Conservation (phyloP, 2,888 invertebrate genomes). For the Koerneria pararmatus region DNA sequence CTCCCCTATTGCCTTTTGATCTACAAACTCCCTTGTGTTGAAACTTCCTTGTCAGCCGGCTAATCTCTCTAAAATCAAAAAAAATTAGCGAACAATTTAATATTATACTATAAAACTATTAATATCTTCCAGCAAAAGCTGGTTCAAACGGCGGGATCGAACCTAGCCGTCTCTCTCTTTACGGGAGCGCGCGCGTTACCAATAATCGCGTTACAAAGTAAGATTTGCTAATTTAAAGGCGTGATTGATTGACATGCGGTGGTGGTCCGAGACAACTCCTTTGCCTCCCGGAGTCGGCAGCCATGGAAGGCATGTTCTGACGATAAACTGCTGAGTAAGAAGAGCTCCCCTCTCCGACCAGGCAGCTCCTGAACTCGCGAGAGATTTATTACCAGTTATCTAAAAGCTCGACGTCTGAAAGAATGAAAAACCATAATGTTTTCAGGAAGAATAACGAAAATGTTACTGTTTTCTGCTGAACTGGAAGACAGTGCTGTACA, state of each 20-base stretch:
- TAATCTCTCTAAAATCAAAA: no score
- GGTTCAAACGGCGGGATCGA: no score
- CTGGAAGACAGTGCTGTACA: background rate
- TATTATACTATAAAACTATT: no score
- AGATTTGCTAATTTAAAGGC: no score
- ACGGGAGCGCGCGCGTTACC: no score
- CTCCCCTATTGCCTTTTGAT: no score
- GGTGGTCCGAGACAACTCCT: slow-evolving; percentile 65
- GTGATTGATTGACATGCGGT: slow-evolving; percentile 75
- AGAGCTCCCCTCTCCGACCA: slow-evolving; percentile 52
- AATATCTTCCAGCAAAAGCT: no score
- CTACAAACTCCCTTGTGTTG: no score
- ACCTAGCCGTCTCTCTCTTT: no score
- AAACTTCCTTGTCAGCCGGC: no score
- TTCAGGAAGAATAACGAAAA: background rate
- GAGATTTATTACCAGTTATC: background rate
- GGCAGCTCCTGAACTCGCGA: slow-evolving; percentile 31
- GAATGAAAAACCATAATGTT: background rate
- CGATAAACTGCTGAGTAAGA: slow-evolving; percentile 63
- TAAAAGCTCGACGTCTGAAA: background rate
- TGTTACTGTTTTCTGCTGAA: background rate
- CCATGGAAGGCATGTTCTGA: slow-evolving; percentile 76
- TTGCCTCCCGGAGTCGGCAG: slow-evolving; percentile 90
- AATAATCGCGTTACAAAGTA: no score
- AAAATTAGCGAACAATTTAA: no score